These are phyloP conservation scores for Euproctis similis DNA, from an alignment of 2,888 invertebrate genomes.

Conservation along the genomic window DNA sequence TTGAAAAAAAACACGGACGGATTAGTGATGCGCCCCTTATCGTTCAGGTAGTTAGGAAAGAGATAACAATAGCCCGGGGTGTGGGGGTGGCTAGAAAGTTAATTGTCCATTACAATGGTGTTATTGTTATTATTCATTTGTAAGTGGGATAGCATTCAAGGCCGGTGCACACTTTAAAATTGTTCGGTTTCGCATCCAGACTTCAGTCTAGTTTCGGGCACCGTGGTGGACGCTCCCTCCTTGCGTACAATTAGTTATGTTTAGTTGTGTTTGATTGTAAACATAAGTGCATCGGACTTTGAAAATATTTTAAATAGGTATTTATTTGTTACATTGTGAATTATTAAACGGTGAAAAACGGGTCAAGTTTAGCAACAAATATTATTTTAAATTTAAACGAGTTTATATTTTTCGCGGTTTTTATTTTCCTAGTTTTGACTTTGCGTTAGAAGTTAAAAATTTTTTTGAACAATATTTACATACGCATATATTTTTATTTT, in stretches of 20 bases:
- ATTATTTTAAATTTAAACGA: no score
- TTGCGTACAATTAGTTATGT: conserved; percentile 18
- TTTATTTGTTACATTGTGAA: no score
- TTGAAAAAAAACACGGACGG: conserved; percentile 36
- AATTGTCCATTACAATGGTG: conserved; percentile 44
- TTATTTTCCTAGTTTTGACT: no score
- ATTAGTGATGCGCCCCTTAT: conserved; percentile 21
- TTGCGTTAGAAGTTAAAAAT: no score
- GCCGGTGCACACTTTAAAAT: conserved; percentile 66
- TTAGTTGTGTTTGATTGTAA: conserved; percentile 48
- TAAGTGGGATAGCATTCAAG: conserved; percentile 59
- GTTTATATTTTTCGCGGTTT: no score
- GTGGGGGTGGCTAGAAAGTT: conserved; percentile 17
- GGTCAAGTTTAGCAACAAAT: no score
- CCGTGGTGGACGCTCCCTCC: conserved; percentile 52
- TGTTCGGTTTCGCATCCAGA: conserved; percentile 57
- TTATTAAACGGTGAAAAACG: no score
- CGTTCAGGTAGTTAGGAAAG: conserved; percentile 17
- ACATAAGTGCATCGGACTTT: no score
- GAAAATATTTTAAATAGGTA: no score
- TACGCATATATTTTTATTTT: no score
- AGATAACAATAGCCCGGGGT: conserved; percentile 34
- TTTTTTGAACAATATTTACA: no score
- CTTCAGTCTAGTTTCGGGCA: conserved; percentile 66
- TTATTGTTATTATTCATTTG: conserved; percentile 24